Base-by-base conservation (phyloP, 2,888 invertebrate genomes). In the Hypselothyrea guttata region DNA sequence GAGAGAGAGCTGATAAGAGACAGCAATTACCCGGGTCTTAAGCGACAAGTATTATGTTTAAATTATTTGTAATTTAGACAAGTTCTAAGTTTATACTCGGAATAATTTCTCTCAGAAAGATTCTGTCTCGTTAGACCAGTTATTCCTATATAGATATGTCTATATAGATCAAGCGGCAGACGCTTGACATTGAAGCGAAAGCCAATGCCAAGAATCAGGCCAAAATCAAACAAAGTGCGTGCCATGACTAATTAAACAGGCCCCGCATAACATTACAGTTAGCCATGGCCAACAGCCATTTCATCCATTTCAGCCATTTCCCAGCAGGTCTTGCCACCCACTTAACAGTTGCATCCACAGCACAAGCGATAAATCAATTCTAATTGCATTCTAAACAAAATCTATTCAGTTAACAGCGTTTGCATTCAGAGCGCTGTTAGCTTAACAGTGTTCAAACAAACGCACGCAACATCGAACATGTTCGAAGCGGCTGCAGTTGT, bases 151-250 rank as follows among this genome's bases (percentile, higher is more conserved):
- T 35, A 28, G 47, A 55, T 52, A 28, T 57, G 53, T 62, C 56
- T 67, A 52, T 59, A 55, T 59, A 55, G 56, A 66, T 58, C 71
- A 71, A n/a, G 9, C 72, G 84, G 83, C 69, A 79, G 71, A 54
- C 70, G 34, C 52, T 76, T 82, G 85, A 77, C 85, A 84, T 82
- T 84, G 83, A 77, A 84, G 85, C 78, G 78, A 79, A 79, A 77
- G 77, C 84, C 33, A 60, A 46, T 4, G 38, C 16, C 38, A 16
- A 71, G 73, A 74, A 75, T 31, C 76, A 64, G 76, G 82, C 78
- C 68, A 69, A 75, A 85, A 66, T 66, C 16, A 16, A 22, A 71
- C 33, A 40, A 30, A 45, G 55, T 62, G 54, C 58, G 52, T 56
- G 54, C 27, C 47, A 42, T 45, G 49, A 49, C 42, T 55, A 60